Evolutionary conservation across 2,888 invertebrate species (phyloP).

Genomic region (Pollenia amentaria): DNA sequence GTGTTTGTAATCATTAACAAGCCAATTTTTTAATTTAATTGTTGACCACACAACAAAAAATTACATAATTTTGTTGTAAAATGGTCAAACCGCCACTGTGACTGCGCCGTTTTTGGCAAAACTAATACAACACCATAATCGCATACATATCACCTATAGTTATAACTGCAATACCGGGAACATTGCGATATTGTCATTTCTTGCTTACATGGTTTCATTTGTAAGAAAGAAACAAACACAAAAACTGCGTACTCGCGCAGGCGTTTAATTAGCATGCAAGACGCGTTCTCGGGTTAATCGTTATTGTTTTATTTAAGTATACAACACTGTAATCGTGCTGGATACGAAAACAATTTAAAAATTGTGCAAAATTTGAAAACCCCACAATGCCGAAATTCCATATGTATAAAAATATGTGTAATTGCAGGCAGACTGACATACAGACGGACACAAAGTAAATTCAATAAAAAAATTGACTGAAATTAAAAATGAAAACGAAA

Average conservation of each 20-base stretch:
- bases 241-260: constrained; percentile 5
- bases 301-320: constrained; percentile 51
- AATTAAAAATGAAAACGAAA: constrained; percentile 68
- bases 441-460: constrained; percentile 27
- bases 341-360: constrained; percentile 54
- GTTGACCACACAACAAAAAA: constrained; percentile 36
- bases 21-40: constrained; percentile 48
- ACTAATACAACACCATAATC: background rate
- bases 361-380: constrained; percentile 70
- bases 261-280: constrained; percentile 52
- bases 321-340: constrained; percentile 25
- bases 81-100: constrained; percentile 41
- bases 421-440: constrained; percentile 8
- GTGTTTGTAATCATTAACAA: background rate
- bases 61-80: constrained; percentile 54
- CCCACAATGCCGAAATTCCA: constrained; percentile 54
- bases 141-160: background rate
- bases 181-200: constrained; percentile 31
- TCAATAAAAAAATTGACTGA: constrained; percentile 37
- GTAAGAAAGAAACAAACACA: constrained; percentile 37
- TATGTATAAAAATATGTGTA: constrained; percentile 20
- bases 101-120: constrained; percentile 68
- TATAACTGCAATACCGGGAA: constrained; percentile 38
- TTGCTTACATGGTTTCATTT: constrained; percentile 45
- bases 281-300: constrained; percentile 46